Base-by-base conservation (phyloP, 2,113 vertebrate genomes). In the Brevimyrus niger region DNA sequence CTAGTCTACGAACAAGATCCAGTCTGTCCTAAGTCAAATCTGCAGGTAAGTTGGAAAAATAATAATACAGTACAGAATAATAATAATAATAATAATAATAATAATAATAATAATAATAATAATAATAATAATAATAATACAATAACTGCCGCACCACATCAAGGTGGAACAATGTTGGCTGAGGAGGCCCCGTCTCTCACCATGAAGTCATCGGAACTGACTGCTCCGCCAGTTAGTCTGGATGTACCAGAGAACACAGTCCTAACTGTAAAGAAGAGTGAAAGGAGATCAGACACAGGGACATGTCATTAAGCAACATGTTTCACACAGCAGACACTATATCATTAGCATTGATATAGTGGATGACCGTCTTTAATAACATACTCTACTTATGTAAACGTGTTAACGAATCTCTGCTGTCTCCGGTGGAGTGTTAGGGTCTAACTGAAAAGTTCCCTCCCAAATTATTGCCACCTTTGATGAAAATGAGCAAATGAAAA, bases 141-240 rank as follows among this genome's bases (percentile, higher is more conserved):
- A n/a, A n/a, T n/a, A n/a, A n/a, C n/a, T n/a, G n/a, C n/a, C n/a
- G n/a, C n/a, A n/a, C n/a, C n/a, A n/a, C n/a, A 42, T 87, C 11
- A 87, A 50, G 84, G 51, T 87, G 86, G 31, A 19, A 19, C 4
- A 17, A 19, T 3, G 51, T 35, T 55, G 21, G 4, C 51, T 88
- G 27, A 1, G 87, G 61, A 31, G 0, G 10, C 10, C 27, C 61
- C 61, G 13, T 31, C 58, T 27, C 94, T 94, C 90, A 96, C 96
- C 96, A 96, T 95, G 91, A 90, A 93, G 90, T 94, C 83, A 21
- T 86, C 92, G 91, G 88, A 9, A 51, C 94, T 91, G 0, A 69
- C 84, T 0, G 94, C 90, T 90, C 86, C 92, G 83, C 90, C 93
- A 0, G 95, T 94, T 0, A 94, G 94, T 44, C 92, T 95, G 90